Evolutionary conservation across 2,888 invertebrate species (phyloP).

Genomic region (Mythimna albipuncta): DNA sequence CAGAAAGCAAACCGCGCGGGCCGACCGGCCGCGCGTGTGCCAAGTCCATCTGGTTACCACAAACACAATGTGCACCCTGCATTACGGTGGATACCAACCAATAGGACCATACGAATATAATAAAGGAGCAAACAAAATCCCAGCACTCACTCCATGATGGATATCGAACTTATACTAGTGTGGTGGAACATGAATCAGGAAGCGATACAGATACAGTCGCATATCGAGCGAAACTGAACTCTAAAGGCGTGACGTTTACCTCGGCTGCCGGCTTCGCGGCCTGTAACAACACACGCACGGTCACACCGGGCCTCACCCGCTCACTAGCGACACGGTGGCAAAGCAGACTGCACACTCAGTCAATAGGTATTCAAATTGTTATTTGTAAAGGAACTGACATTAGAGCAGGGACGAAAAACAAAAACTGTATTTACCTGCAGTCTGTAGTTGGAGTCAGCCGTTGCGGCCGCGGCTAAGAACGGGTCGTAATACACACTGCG

Average conservation of each 20-base stretch:
- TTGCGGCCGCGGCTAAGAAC: constrained; percentile 97
- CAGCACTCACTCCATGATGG: constrained; percentile 88
- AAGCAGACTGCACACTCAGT: constrained; percentile 38
- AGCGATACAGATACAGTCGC: constrained; percentile 85
- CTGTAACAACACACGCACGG: constrained; percentile 91
- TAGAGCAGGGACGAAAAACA: constrained; percentile 8
- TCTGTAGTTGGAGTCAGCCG: constrained; percentile 97
- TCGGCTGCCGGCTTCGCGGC: constrained; percentile 93
- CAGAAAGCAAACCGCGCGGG: constrained; percentile 81
- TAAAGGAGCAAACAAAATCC: constrained; percentile 89
- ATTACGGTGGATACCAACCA: constrained; percentile 84
- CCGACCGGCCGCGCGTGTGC: constrained; percentile 73
- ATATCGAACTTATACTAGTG: constrained; percentile 85
- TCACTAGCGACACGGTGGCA: constrained; percentile 33
- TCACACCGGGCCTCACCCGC: constrained; percentile 78
- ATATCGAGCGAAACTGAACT: constrained; percentile 78
- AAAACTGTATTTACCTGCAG: constrained; percentile 93
- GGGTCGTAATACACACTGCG: constrained; percentile 98
- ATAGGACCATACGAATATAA: constrained; percentile 82
- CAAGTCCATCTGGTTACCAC: constrained; percentile 82
- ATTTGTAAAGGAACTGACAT: constrained; percentile 30
- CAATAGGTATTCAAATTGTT: constrained; percentile 28
- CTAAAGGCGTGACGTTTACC: constrained; percentile 88
- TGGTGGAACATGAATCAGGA: constrained; percentile 87
- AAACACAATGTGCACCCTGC: constrained; percentile 87